Evolutionary conservation across 2,797 vertebrate genomes (phyloP).

Genomic region (Phrynocephalus forsythii): DNA sequence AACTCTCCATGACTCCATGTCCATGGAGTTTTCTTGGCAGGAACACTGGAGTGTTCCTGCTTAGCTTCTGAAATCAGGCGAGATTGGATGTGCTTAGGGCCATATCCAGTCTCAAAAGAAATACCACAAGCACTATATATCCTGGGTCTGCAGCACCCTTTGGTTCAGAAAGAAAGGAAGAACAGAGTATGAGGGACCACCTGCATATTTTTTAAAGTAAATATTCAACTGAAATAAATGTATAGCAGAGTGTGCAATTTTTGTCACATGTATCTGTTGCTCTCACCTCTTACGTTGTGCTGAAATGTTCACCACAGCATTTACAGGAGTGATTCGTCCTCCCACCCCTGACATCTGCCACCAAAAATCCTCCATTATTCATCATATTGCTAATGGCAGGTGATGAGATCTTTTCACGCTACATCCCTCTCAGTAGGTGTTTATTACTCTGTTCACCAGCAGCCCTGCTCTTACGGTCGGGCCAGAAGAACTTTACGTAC

Average conservation of each 20-base stretch:
- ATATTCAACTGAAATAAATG: constrained; percentile 76
- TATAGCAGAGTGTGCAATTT: constrained; percentile 82
- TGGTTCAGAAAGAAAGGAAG: constrained; percentile 37
- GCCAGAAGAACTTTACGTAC: constrained; percentile 84
- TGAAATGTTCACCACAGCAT: constrained; percentile 84
- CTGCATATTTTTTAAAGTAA: constrained; percentile 77
- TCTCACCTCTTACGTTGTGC: constrained; percentile 81
- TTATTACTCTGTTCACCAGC: constrained; percentile 87
- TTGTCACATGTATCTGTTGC: constrained; percentile 84
- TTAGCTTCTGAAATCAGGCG: too few relatives aligned
- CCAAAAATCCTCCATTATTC: constrained; percentile 86
- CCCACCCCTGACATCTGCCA: constrained; percentile 85
- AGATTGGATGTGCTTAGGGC: too few relatives aligned
- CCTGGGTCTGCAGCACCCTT: constrained; percentile 51
- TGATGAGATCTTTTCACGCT: constrained; percentile 88
- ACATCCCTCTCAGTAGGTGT: constrained; percentile 87
- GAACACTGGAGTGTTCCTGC: too few relatives aligned
- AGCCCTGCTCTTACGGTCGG: constrained; percentile 83
- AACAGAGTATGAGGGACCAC: constrained; percentile 55
- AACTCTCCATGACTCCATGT: too few relatives aligned
- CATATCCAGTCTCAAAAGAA: constrained; percentile 28
- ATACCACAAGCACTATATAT: constrained; percentile 46
- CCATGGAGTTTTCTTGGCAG: too few relatives aligned
- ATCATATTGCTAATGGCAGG: constrained; percentile 86
- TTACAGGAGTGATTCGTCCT: constrained; percentile 81